phyloP scores from a whole-genome alignment of 37 sponge, comb jelly and placozoan species.

The Tethya wilhelma region DNA sequence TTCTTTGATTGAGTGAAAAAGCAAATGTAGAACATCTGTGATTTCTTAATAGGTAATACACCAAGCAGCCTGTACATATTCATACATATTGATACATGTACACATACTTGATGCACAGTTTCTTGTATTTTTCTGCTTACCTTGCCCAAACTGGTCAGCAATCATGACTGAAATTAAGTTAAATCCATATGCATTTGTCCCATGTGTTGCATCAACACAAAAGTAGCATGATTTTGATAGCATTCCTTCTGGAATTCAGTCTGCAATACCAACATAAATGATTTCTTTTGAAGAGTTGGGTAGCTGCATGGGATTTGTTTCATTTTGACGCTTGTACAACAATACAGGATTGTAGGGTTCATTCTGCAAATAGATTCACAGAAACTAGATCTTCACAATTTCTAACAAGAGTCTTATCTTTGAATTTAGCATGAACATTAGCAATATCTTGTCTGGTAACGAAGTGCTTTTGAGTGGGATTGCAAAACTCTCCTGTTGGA shows the following conservation, averaged over 20 bases:
- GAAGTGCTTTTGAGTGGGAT: neutral
- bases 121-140: neutral
- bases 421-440: neutral
- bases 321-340: neutral
- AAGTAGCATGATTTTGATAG: neutral
- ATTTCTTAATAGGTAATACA: too few relatives aligned
- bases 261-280: too few relatives aligned
- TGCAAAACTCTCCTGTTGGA: neutral
- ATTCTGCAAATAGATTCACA: neutral
- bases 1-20: too few relatives aligned
- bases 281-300: too few relatives aligned
- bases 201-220: neutral
- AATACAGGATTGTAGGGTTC: neutral
- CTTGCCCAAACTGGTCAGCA: neutral
- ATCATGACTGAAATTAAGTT: neutral
- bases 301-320: neutral
- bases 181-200: neutral
- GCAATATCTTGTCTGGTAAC: neutral
- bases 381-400: neutral
- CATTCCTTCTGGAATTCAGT: neutral
- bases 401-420: neutral
- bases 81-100: neutral
- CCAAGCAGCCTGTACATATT: neutral
- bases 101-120: neutral
- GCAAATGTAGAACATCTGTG: too few relatives aligned